These are phyloP conservation scores for Marasmarcha lunaedactyla DNA, from an alignment of 2,888 invertebrate species.

Conservation along the genomic window DNA sequence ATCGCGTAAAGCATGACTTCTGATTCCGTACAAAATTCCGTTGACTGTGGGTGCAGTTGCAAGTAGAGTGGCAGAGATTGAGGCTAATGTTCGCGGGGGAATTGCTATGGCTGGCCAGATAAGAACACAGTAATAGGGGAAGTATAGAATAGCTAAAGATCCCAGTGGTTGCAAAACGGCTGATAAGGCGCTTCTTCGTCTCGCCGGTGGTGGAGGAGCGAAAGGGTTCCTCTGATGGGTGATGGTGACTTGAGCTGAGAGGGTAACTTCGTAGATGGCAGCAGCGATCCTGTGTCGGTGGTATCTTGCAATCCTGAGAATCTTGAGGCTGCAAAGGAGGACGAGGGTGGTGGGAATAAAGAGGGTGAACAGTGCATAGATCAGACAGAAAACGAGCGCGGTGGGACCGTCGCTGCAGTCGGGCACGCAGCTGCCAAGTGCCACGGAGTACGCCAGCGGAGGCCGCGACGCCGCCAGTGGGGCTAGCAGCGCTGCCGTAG, in stretches of 20 bases:
- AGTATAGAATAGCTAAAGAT: conserved; percentile 78
- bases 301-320: conserved; percentile 75
- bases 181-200: conserved; percentile 73
- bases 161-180: conserved; percentile 80
- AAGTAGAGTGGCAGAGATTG: conserved; percentile 74
- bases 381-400: conserved; percentile 73
- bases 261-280: conserved; percentile 86
- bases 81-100: conserved; percentile 58
- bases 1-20: conserved; percentile 77
- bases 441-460: conserved; percentile 49
- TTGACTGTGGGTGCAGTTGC: conserved; percentile 80
- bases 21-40: conserved; percentile 82
- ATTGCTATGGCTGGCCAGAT: conserved; percentile 72
- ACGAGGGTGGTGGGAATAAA: conserved; percentile 76
- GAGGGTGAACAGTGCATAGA: conserved; percentile 75
- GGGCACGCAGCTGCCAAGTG: conserved; percentile 75
- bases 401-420: conserved; percentile 73
- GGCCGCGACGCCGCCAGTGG: conserved; percentile 73
- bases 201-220: conserved; percentile 75
- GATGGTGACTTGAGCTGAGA: conserved; percentile 86
- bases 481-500: conserved; percentile 72
- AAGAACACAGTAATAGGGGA: conserved; percentile 79
- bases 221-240: conserved; percentile 86
- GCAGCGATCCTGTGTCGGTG: conserved; percentile 87
- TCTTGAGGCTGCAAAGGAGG: conserved; percentile 79